Evolutionary conservation across 2,113 vertebrate genomes (phyloP), one percentile per base, ranked within the genome.

Genomic region (Osmerus mordax): DNA sequence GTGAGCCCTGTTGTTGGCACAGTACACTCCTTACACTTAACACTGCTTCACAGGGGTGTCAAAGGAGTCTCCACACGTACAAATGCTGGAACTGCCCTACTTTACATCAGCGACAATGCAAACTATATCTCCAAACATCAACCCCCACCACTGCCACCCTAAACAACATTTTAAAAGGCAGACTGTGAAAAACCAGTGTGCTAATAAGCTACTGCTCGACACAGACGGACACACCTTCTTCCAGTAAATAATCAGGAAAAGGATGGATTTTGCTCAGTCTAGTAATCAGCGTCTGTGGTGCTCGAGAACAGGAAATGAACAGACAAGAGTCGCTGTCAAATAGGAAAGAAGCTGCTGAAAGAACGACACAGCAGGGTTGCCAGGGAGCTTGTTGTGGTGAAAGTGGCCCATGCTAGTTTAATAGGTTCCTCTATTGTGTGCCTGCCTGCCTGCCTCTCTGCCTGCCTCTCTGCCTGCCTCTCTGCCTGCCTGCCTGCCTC

Each of bases 301-400:
- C 41, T 47, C 66, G 71, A 71, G 67, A 66, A 81, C 58, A 85
- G 75, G 77, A 85, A 83, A 87, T 74, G 71, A 83, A 82, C 72
- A 41, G 18, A n/a, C 61, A 29, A 70, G 41, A 73, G 75, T 56
- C 3, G n/a, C 59, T 76, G 62, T 41, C 70, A 54, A 32, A 68
- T 67, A 52, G 67, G 70, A 63, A 3, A 63, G 13, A 11, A 62
- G 60, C 25, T 28, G 15, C 60, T 23, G 18, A n/a, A 21, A 67
- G 68, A 76, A 70, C 69, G 74, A 72, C 73, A 73, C 63, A 67
- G 66, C 65, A 7, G 63, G 77, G 87, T 87, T 89, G 72, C 84
- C 77, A 82, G 87, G 78, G 84, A 67, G 87, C 79, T 82, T 81
- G 77, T 78, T 84, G 71, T 71, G 62, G 66, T 70, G 81, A 79